Conservation (phyloP, 92 coral and sea anemone genomes). For the Epizoanthus ramosus region DNA sequence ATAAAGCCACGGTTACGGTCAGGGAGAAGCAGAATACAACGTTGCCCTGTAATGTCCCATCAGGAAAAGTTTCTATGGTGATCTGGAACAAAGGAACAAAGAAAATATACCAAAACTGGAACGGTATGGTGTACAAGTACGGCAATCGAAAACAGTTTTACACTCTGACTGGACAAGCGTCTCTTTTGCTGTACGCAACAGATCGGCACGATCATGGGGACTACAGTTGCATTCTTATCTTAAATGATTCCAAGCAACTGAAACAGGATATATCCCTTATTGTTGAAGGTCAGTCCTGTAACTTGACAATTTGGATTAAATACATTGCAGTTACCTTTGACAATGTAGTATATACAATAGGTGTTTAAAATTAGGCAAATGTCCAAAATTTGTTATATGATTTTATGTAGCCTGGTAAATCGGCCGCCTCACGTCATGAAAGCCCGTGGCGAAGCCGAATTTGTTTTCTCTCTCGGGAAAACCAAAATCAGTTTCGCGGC, state of each 20-base stretch:
- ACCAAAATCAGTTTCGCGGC: no score
- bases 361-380: no score
- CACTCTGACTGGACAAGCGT: constrained; percentile 7
- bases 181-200: constrained; percentile 36
- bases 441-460: no score
- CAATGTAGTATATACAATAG: no score
- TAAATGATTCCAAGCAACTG: neutral
- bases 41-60: constrained; percentile 56
- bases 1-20: constrained; percentile 34
- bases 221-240: constrained; percentile 36
- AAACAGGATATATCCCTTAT: constrained; percentile 30
- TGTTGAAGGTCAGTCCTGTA: constrained; percentile 55
- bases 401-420: no score
- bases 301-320: no score
- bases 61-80: constrained; percentile 34
- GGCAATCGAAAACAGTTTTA: constrained; percentile 20
- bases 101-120: constrained; percentile 4
- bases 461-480: no score
- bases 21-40: constrained; percentile 68
- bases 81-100: constrained; percentile 57
- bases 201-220: constrained; percentile 58
- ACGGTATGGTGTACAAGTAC: neutral
- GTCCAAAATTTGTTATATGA: no score
- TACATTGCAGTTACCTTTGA: no score
- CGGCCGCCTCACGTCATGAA: no score